Percentiles rank a stretch among this genome's conserved stretches.
These are phyloP conservation scores for Mormyrops attenuatus DNA, from an alignment of 2,797 vertebrate genomes.

Conservation along the genomic window DNA sequence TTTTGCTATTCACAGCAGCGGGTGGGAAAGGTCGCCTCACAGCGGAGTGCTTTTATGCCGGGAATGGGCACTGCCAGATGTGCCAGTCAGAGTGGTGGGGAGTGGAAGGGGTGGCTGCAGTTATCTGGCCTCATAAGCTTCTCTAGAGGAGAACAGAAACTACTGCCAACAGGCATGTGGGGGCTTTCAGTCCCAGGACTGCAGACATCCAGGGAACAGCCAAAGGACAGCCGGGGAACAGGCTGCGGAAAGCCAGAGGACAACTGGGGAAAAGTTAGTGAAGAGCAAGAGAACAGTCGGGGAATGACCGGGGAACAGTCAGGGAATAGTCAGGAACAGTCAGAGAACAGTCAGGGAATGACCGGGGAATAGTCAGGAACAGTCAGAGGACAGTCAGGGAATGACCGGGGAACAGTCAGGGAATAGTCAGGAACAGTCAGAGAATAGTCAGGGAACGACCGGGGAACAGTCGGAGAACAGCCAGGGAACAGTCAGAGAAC, in stretches of 20 bases:
- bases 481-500: neutral
- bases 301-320: neutral
- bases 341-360: neutral
- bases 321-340: neutral
- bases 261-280: neutral
- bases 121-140: neutral
- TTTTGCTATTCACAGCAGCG: neutral
- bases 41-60: constrained; percentile 2
- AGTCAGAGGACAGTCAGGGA: neutral
- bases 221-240: neutral
- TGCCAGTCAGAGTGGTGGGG: neutral
- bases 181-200: neutral
- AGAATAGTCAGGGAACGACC: neutral
- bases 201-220: neutral
- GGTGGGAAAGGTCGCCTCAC: neutral
- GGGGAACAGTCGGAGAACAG: neutral
- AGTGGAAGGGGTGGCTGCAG: neutral
- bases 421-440: neutral
- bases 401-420: neutral
- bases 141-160: neutral
- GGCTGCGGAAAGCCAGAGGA: no score
- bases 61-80: neutral
- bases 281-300: neutral
- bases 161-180: constrained; percentile 11
- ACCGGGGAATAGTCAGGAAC: neutral